Evolutionary conservation across 2,888 invertebrate species (phyloP).

Genomic region (Amiota communis): DNA sequence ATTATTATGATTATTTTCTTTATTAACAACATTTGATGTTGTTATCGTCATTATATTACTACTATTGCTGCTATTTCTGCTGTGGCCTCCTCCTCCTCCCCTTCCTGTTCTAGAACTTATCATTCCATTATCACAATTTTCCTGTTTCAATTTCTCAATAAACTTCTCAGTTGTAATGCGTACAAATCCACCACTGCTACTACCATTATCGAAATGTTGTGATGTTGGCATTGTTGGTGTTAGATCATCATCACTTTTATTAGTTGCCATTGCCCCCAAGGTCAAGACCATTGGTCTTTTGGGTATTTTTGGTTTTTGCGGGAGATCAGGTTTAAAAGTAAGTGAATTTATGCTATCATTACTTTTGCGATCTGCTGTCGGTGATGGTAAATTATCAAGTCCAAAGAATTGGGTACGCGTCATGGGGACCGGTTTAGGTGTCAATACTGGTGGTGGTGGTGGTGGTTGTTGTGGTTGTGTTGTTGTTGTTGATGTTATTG

Average conservation of each 20-base stretch:
- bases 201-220: constrained; percentile 50
- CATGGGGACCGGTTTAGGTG: constrained; percentile 69
- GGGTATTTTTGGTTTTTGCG: constrained; percentile 85
- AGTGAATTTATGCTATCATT: constrained; percentile 65
- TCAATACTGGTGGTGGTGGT: constrained; percentile 55
- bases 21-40: constrained; percentile 32
- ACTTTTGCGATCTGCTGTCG: constrained; percentile 66
- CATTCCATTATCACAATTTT: constrained; percentile 54
- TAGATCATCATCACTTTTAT: constrained; percentile 64
- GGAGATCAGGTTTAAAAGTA: constrained; percentile 69
- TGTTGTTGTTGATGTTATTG: constrained; percentile 30
- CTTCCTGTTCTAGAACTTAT: constrained; percentile 28
- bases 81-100: too few relatives aligned
- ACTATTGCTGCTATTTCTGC: too few relatives aligned
- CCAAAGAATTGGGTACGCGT: constrained; percentile 69
- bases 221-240: constrained; percentile 47
- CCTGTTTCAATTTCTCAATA: constrained; percentile 57
- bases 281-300: constrained; percentile 77
- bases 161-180: constrained; percentile 59
- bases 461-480: constrained; percentile 47
- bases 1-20: constrained; percentile 36
- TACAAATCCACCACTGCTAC: constrained; percentile 44
- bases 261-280: constrained; percentile 33
- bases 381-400: constrained; percentile 65
- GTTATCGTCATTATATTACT: constrained; percentile 35